A percentile compares a stretch with the other conserved stretches of the same genome.
These are phyloP conservation scores for Polylopha cassiicola DNA, from an alignment of 2,888 invertebrate species.

Conservation along the genomic window DNA sequence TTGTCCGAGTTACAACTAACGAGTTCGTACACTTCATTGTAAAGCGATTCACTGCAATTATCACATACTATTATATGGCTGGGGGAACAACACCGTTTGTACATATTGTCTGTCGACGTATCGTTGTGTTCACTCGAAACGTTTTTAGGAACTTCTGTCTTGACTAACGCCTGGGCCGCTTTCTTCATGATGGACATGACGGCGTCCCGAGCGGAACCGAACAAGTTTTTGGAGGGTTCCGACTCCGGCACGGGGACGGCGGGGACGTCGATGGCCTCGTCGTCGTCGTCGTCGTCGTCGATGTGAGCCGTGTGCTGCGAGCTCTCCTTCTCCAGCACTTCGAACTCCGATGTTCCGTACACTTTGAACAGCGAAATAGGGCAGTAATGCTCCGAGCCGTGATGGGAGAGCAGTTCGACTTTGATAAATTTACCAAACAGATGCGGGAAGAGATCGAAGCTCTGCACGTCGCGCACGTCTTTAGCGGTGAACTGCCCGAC, in stretches of 20 bases:
- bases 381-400: conserved; percentile 98
- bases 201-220: conserved; percentile 92
- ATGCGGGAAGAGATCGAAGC: conserved; percentile 87
- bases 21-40: conserved; percentile 83
- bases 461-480: conserved; percentile 91
- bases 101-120: conserved; percentile 58
- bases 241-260: conserved; percentile 63
- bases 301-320: conserved; percentile 80
- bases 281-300: conserved; percentile 80
- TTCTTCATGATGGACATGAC: conserved; percentile 95
- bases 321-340: conserved; percentile 90
- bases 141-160: conserved; percentile 81
- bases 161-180: conserved; percentile 90
- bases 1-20: conserved; percentile 82
- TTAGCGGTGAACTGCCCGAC: conserved; percentile 92
- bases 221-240: conserved; percentile 82
- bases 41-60: conserved; percentile 84
- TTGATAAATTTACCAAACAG: conserved; percentile 93
- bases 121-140: conserved; percentile 71
- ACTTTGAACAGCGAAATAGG: conserved; percentile 96
- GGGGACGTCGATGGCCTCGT: conserved; percentile 80
- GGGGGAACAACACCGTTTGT: conserved; percentile 82
- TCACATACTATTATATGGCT: conserved; percentile 85
- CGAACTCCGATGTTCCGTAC: conserved; percentile 95
- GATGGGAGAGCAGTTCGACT: conserved; percentile 94